A percentile compares a stretch with the other conserved stretches of the same genome.
phyloP scores from a whole-genome alignment of 2,113 vertebrate genomes.

The Athene cunicularia region DNA sequence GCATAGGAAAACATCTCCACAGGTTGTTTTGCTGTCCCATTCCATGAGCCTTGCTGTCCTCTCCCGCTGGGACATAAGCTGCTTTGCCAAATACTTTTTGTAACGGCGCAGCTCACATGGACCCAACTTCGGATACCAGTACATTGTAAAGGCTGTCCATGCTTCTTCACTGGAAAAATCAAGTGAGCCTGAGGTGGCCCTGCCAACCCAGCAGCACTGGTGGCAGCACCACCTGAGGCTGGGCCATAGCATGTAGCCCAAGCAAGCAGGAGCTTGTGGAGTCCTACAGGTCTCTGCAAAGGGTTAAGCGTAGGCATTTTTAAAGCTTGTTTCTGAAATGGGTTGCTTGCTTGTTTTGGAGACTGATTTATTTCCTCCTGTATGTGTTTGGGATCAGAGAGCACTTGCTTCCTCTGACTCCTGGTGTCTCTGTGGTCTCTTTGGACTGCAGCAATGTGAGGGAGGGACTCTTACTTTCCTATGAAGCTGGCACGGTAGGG shows the following conservation, averaged over 20 bases:
- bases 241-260: neutral
- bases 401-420: slow-evolving; percentile 42
- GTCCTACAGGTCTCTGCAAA: neutral
- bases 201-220: neutral
- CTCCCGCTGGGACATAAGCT: neutral
- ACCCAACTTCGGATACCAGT: neutral
- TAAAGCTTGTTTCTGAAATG: neutral
- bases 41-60: neutral
- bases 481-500: neutral
- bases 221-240: neutral
- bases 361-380: slow-evolving; percentile 43
- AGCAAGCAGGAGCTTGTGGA: neutral
- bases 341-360: slow-evolving; percentile 33
- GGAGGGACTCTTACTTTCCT: neutral
- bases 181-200: neutral
- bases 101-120: neutral
- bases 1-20: neutral
- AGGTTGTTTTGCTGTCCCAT: neutral
- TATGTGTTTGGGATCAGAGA: slow-evolving; percentile 36
- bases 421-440: neutral
- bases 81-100: neutral
- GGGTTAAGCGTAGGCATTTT: neutral
- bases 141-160: neutral
- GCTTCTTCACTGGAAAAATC: neutral
- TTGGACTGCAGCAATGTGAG: neutral